Percentiles rank a stretch among this genome's conserved stretches.
phyloP scores from a whole-genome alignment of 2,113 vertebrate species.

The Patagioenas fasciata region DNA sequence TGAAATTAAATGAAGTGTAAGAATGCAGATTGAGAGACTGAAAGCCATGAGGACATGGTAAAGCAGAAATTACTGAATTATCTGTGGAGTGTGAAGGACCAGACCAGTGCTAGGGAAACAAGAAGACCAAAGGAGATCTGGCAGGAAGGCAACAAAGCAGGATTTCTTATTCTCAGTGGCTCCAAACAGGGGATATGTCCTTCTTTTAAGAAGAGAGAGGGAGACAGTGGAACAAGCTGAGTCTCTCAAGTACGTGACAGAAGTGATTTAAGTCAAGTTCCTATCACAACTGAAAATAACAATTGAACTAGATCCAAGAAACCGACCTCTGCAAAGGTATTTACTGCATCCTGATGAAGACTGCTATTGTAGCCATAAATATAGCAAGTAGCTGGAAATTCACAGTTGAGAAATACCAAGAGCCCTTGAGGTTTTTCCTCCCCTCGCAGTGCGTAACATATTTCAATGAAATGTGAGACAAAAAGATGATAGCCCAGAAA shows the following conservation, averaged over 20 bases:
- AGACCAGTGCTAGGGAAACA: not conserved
- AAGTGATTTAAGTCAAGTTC: conserved; percentile 56
- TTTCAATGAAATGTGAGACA: conserved; percentile 56
- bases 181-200: not conserved
- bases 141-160: not conserved
- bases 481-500: conserved; percentile 40
- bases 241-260: conserved; percentile 2
- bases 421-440: conserved; percentile 53
- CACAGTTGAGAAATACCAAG: conserved; percentile 43
- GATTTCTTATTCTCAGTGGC: not conserved
- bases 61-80: not conserved
- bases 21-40: not conserved
- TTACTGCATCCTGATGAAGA: conserved; percentile 65
- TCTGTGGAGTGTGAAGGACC: not conserved
- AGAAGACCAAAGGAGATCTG: not conserved
- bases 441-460: not conserved
- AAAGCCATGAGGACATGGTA: not conserved
- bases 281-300: conserved; percentile 52
- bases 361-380: conserved; percentile 64
- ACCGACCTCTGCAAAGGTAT: conserved; percentile 62
- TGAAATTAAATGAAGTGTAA: not conserved
- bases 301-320: conserved; percentile 66
- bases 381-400: conserved; percentile 52
- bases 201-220: not conserved
- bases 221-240: not conserved